These are phyloP conservation scores for Drosophila pseudotalamancana DNA, from an alignment of 2,888 invertebrate species.

Conservation along the genomic window DNA sequence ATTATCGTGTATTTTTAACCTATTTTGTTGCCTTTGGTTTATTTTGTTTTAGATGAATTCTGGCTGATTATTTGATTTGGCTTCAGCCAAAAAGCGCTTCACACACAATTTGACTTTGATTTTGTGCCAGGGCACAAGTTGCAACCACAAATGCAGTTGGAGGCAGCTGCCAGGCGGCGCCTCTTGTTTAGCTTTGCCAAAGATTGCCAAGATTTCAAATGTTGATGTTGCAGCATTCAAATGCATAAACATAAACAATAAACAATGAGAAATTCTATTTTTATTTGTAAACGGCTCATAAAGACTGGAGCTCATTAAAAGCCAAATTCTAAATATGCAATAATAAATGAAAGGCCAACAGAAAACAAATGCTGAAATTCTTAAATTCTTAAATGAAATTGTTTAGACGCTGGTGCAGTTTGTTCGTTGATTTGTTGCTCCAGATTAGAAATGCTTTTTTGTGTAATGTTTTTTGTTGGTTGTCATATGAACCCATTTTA, in stretches of 20 bases:
- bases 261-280: slow-evolving; percentile 32
- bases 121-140: slow-evolving; percentile 39
- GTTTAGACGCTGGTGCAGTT: slow-evolving; percentile 45
- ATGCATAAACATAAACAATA: slow-evolving; percentile 67
- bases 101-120: slow-evolving; percentile 71
- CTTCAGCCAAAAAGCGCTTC: slow-evolving; percentile 55
- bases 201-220: slow-evolving; percentile 30
- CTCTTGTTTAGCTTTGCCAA: slow-evolving; percentile 53
- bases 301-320: slow-evolving; percentile 44
- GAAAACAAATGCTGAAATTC: slow-evolving; percentile 7
- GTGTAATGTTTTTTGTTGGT: slow-evolving; percentile 8
- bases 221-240: slow-evolving; percentile 54
- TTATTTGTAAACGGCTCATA: slow-evolving; percentile 35
- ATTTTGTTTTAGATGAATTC: slow-evolving; percentile 13
- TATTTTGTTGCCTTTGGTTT: background rate
- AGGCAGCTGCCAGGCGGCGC: slow-evolving; percentile 49
- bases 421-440: slow-evolving; percentile 30
- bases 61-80: slow-evolving; percentile 69
- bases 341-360: slow-evolving; percentile 37
- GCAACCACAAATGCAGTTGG: slow-evolving; percentile 22
- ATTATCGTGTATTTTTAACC: slow-evolving; percentile 7
- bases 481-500: slow-evolving; percentile 76
- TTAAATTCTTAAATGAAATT: slow-evolving; percentile 19
- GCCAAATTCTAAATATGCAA: slow-evolving; percentile 37
- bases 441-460: slow-evolving; percentile 15